A percentile compares a stretch with the other conserved stretches of the same genome.
Conservation (phyloP, 2,113 vertebrate genomes). For the Coregonus clupeaformis region DNA sequence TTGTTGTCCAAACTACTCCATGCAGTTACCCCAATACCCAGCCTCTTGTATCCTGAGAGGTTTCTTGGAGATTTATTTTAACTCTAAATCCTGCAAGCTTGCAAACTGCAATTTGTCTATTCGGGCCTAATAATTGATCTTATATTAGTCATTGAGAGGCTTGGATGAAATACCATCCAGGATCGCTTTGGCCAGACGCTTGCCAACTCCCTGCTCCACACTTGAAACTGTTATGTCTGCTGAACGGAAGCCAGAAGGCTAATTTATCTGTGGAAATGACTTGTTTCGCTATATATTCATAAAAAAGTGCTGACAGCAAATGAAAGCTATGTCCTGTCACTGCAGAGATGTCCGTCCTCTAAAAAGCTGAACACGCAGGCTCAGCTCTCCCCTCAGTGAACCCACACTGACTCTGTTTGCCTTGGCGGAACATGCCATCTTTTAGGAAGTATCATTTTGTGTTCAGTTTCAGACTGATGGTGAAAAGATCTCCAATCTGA, state of each 20-base stretch:
- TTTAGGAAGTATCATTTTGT: constrained; percentile 70
- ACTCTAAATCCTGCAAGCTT: constrained; percentile 60
- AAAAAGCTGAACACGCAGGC: constrained; percentile 64
- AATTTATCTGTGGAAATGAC: constrained; percentile 49
- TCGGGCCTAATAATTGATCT: constrained; percentile 67
- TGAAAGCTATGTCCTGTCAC: constrained; percentile 48
- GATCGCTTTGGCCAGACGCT: constrained; percentile 34
- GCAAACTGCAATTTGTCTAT: constrained; percentile 59
- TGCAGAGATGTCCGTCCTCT: constrained; percentile 43
- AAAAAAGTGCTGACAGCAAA: constrained; percentile 61
- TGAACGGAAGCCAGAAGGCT: constrained; percentile 43
- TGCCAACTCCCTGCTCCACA: constrained; percentile 36
- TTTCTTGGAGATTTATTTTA: constrained; percentile 43
- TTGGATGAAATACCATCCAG: constrained; percentile 69
- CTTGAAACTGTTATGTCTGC: constrained; percentile 42
- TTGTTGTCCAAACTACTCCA: constrained; percentile 15
- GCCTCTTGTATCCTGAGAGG: constrained; percentile 11
- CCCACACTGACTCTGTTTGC: constrained; percentile 59
- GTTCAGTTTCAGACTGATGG: constrained; percentile 34
- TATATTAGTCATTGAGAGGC: constrained; percentile 57
- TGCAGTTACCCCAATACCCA: constrained; percentile 12
- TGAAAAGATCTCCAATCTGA: constrained; percentile 30
- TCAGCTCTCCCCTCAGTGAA: constrained; percentile 58
- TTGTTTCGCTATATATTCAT: constrained; percentile 52
- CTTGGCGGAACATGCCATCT: constrained; percentile 58